These are phyloP conservation scores for Tanypteryx hageni DNA, from an alignment of 2,888 invertebrate genomes.

Conservation along the genomic window DNA sequence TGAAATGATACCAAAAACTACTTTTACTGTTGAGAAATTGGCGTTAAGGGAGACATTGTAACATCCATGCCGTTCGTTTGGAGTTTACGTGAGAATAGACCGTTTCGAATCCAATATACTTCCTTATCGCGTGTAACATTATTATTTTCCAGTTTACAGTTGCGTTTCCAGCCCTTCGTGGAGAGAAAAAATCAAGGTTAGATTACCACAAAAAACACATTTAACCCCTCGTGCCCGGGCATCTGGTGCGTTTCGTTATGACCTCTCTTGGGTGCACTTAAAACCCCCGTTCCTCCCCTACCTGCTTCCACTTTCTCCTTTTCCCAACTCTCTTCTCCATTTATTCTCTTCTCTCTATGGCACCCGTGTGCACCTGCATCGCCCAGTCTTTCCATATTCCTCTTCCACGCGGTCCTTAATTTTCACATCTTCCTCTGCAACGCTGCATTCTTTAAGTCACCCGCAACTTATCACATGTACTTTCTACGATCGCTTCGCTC, in stretches of 20 bases:
- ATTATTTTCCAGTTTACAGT: slow-evolving; percentile 23
- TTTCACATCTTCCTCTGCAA: no score
- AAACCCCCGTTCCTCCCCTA: background rate
- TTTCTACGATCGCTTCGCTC: no score
- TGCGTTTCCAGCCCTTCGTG: background rate
- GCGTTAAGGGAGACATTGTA: background rate
- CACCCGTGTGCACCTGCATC: no score
- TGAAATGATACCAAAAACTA: no score
- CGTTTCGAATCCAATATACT: background rate
- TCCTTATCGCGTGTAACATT: background rate
- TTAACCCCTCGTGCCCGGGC: background rate
- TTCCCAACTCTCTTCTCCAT: background rate
- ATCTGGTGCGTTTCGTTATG: slow-evolving; percentile 30
- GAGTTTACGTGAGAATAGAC: background rate
- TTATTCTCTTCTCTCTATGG: background rate
- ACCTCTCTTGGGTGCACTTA: slow-evolving; percentile 5
- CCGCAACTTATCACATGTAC: no score
- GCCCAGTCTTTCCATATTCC: no score
- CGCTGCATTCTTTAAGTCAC: no score
- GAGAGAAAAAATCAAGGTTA: background rate
- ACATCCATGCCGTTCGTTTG: background rate
- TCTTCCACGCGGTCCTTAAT: no score
- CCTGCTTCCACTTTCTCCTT: background rate
- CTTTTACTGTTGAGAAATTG: background rate
- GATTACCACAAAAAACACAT: slow-evolving; percentile 20